A percentile compares a stretch with the other conserved stretches of the same genome.
Evolutionary conservation across 2,888 invertebrate genomes (phyloP).

Genomic region (Aphodius granarius): DNA sequence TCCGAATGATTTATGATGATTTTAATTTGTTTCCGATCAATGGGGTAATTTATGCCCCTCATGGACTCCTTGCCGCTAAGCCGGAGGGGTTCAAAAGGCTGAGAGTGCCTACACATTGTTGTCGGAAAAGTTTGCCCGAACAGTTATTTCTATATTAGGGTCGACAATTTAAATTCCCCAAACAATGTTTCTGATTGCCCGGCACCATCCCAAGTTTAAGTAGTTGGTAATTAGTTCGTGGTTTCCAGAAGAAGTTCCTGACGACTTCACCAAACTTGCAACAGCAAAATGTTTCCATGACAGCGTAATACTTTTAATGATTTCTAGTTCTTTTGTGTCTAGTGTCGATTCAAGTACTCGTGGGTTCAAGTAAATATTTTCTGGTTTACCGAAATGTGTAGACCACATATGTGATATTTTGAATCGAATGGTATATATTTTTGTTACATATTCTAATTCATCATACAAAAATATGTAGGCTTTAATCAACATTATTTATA

Average conservation of each 20-base stretch:
- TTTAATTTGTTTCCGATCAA: slow-evolving; percentile 40
- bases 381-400: too few species aligned
- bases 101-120: slow-evolving; percentile 1
- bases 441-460: too few species aligned
- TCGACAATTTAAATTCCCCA: slow-evolving; percentile 8
- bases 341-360: too few species aligned
- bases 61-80: slow-evolving; percentile 1
- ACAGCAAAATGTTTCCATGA: not conserved
- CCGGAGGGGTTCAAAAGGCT: not conserved
- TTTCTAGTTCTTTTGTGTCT: not conserved
- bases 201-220: not conserved
- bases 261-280: not conserved
- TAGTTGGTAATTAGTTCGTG: slow-evolving; percentile 7
- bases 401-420: too few species aligned
- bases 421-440: too few species aligned
- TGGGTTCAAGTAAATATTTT: too few species aligned
- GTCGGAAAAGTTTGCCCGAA: not conserved
- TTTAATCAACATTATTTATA: too few species aligned
- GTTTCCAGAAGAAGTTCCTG: not conserved
- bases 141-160: not conserved
- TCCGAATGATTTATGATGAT: slow-evolving; percentile 36
- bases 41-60: slow-evolving; percentile 35
- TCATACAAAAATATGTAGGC: too few species aligned
- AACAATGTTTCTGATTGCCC: slow-evolving; percentile 1
- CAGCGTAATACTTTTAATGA: not conserved